A percentile compares a stretch with the other conserved stretches of the same genome.
These are phyloP conservation scores for Tenthredo amoena DNA, from an alignment of 2,888 invertebrate species.

Conservation along the genomic window DNA sequence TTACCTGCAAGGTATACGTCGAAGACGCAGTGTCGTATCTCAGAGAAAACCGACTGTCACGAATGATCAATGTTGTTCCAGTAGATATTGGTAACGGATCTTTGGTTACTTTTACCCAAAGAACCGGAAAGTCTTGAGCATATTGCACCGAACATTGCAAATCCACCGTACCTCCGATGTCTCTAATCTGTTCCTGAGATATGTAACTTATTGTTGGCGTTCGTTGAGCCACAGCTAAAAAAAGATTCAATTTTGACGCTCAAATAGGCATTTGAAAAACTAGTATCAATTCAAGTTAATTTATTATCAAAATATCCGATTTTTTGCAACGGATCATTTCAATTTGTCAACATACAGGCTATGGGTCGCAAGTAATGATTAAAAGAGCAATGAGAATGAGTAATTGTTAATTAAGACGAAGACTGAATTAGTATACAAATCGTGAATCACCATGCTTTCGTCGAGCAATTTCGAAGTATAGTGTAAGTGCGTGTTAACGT, in stretches of 20 bases:
- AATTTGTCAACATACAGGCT: not conserved
- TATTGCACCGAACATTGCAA: conserved; percentile 94
- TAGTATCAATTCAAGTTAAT: not conserved
- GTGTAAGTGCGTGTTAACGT: not conserved
- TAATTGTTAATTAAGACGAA: conserved; percentile 6
- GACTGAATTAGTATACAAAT: not conserved
- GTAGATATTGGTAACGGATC: conserved; percentile 91
- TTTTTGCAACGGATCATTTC: not conserved
- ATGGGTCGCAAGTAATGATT: not conserved
- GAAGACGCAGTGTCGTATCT: conserved; percentile 89
- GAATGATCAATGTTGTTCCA: conserved; percentile 90
- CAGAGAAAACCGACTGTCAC: conserved; percentile 91
- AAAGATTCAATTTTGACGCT: conserved; percentile 55
- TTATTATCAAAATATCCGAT: not conserved
- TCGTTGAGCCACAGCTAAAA: conserved; percentile 83
- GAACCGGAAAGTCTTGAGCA: conserved; percentile 91
- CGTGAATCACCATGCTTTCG: not conserved
- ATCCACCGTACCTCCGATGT: conserved; percentile 94
- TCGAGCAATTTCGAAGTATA: not conserved
- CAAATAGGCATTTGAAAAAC: not conserved
- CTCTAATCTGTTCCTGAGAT: conserved; percentile 94
- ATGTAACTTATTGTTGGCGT: conserved; percentile 95
- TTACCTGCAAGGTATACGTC: conserved; percentile 88
- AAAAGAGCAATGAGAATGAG: not conserved
- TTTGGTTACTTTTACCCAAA: conserved; percentile 87